A percentile compares a stretch with the other conserved stretches of the same genome.
Evolutionary conservation across 2,113 vertebrate genomes (phyloP).

Genomic region (Tautogolabrus adspersus): DNA sequence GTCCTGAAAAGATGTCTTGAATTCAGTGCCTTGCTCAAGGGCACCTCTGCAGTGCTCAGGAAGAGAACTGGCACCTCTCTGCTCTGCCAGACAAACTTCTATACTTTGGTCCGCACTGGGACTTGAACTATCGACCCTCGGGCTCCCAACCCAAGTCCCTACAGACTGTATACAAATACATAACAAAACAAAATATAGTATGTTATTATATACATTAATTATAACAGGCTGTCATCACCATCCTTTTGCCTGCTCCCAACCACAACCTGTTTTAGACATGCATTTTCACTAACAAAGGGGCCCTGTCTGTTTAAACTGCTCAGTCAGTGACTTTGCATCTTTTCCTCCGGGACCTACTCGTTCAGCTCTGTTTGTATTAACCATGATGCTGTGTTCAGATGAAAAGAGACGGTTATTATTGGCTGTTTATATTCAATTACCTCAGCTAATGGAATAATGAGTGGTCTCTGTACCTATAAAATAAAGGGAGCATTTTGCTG

Average conservation of each 20-base stretch:
- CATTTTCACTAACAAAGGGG: background rate
- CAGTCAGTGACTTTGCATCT: background rate
- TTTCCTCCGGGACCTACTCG: background rate
- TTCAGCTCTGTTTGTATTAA: conserved; percentile 27
- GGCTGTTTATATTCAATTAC: conserved; percentile 48
- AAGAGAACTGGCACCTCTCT: no score
- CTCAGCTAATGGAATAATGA: conserved; percentile 46
- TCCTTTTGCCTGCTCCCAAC: background rate
- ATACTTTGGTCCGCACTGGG: no score
- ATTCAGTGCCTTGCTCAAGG: no score
- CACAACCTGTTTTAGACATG: background rate
- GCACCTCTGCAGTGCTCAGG: no score
- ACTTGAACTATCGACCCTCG: no score
- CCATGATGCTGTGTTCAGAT: conserved; percentile 32
- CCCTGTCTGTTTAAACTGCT: background rate
- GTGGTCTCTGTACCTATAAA: conserved; percentile 45
- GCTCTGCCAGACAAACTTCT: no score
- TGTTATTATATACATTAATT: no score
- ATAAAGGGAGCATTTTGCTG: conserved; percentile 21
- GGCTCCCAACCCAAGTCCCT: no score
- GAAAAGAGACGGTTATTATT: conserved; percentile 27
- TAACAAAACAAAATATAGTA: no score
- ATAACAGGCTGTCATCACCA: background rate
- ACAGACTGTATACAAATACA: no score
- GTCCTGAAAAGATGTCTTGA: no score